Conservation (phyloP, 1,140 invertebrate genomes). For the Drosophila watanabei region DNA sequence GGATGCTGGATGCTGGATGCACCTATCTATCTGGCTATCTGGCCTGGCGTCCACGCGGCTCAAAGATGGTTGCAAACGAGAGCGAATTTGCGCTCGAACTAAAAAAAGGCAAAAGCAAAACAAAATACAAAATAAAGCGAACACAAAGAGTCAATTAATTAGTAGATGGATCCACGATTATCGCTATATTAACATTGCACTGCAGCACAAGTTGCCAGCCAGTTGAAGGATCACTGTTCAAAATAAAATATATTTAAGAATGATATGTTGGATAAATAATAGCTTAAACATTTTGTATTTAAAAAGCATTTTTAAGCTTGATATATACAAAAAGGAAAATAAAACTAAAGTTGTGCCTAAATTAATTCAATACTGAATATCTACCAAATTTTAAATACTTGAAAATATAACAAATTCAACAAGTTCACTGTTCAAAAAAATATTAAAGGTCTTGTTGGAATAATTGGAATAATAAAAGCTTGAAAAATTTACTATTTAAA, state of each 20-base stretch:
- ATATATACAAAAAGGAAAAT: too few species aligned
- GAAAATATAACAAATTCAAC: not conserved
- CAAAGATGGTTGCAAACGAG: slow-evolving; percentile 39
- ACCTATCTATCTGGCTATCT: slow-evolving; percentile 34
- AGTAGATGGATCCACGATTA: slow-evolving; percentile 84
- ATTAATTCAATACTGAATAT: too few species aligned
- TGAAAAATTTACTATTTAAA: too few species aligned
- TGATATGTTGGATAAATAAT: too few species aligned
- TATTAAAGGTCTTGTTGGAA: too few species aligned
- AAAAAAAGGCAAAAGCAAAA: slow-evolving; percentile 5
- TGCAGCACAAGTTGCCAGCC: slow-evolving; percentile 10
- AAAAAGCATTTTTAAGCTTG: too few species aligned
- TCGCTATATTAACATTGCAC: slow-evolving; percentile 79
- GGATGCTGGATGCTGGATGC: not conserved
- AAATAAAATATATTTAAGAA: slow-evolving; percentile 6
- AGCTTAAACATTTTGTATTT: too few species aligned
- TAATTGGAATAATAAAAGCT: too few species aligned
- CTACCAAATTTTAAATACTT: not conserved
- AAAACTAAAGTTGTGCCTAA: too few species aligned
- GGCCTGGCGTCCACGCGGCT: slow-evolving; percentile 26
- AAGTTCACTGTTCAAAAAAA: too few species aligned
- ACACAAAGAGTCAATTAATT: slow-evolving; percentile 85
- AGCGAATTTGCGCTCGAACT: slow-evolving; percentile 15
- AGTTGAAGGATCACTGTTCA: slow-evolving; percentile 13
- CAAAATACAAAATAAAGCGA: slow-evolving; percentile 46